Conservation (phyloP, 2,113 vertebrate species). For the Loxodonta africana region DNA sequence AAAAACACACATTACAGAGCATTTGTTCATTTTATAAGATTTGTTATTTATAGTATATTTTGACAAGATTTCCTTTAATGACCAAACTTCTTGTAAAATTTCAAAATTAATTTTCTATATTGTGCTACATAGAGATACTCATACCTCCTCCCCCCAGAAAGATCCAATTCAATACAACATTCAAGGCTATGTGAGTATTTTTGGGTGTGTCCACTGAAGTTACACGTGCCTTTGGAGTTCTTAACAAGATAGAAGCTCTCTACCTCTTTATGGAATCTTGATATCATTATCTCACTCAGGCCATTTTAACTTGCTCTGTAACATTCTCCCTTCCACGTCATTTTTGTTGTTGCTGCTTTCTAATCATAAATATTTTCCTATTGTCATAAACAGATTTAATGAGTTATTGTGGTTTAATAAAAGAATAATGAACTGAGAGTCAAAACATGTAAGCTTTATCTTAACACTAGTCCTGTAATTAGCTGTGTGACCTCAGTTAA, state of each 20-base stretch:
- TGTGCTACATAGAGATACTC: not conserved
- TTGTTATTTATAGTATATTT: not conserved
- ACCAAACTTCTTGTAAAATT: slow-evolving; percentile 34
- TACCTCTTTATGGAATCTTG: not conserved
- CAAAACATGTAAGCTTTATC: not conserved
- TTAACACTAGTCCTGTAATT: not conserved
- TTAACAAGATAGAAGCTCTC: not conserved
- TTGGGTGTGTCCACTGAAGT: not conserved
- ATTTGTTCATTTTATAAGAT: not conserved
- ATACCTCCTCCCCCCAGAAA: not conserved
- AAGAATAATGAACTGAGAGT: slow-evolving; percentile 2
- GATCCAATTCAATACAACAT: not conserved
- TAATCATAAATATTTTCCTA: slow-evolving; percentile 1
- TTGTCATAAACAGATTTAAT: not conserved
- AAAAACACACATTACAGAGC: not conserved
- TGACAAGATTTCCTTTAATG: not conserved
- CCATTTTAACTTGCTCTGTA: not conserved
- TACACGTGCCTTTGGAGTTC: not conserved
- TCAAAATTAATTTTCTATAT: not conserved
- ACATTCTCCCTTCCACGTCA: not conserved
- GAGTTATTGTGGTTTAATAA: not conserved
- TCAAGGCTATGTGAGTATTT: not conserved
- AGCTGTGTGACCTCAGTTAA: not conserved
- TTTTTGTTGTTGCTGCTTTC: not conserved
- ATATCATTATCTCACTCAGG: not conserved